Conservation (phyloP, 2,797 vertebrate genomes). For the Acanthiza pusilla region DNA sequence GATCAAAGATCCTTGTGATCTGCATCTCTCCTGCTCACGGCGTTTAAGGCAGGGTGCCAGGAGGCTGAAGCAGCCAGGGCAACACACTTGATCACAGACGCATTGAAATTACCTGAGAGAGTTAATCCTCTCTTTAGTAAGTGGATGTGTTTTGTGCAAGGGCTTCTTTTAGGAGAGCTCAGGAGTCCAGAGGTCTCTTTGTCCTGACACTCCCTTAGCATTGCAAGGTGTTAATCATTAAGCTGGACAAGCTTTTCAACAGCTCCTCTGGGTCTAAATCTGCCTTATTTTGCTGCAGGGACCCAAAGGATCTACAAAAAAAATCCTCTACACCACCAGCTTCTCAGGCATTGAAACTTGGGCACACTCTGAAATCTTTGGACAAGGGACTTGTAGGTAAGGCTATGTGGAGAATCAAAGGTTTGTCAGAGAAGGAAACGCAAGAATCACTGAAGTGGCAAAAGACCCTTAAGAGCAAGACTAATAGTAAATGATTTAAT, state of each 20-base stretch:
- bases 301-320: neutral
- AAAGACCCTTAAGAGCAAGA: neutral
- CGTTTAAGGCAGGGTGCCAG: neutral
- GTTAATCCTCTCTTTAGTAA: neutral
- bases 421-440: neutral
- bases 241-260: neutral
- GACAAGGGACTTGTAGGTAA: neutral
- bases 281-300: neutral
- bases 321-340: neutral
- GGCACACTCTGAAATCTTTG: neutral
- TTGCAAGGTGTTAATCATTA: constrained; percentile 60
- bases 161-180: neutral
- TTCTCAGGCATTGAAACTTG: neutral
- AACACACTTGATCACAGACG: neutral
- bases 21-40: neutral
- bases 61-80: neutral
- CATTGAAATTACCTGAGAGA: neutral
- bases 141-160: neutral
- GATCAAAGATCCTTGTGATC: constrained; percentile 36
- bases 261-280: neutral
- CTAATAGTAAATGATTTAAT: neutral
- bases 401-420: neutral
- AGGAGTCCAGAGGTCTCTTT: constrained; percentile 71
- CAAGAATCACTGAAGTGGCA: neutral
- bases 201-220: constrained; percentile 12